These are phyloP conservation scores for Meleagris gallopavo DNA, from an alignment of 2,113 vertebrate species.

Conservation along the genomic window DNA sequence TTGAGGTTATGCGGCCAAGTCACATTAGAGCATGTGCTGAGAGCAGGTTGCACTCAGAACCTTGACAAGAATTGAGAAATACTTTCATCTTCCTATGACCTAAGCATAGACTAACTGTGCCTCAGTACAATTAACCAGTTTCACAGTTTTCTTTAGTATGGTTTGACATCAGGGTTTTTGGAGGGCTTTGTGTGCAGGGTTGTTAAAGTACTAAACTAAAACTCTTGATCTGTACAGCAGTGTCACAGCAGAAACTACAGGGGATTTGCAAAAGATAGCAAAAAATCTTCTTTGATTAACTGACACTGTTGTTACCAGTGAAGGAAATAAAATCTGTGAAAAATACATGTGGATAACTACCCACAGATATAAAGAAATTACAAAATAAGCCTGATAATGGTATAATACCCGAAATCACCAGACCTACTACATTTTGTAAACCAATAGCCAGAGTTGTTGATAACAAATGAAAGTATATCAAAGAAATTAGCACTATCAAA, in stretches of 20 bases:
- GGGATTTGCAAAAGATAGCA: not conserved
- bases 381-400: not conserved
- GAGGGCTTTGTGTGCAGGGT: not conserved
- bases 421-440: not conserved
- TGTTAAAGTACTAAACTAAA: not conserved
- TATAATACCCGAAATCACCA: not conserved
- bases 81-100: not conserved
- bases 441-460: not conserved
- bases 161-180: not conserved
- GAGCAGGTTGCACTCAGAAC: not conserved
- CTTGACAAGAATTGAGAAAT: not conserved
- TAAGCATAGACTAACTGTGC: not conserved
- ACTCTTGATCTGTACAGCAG: not conserved
- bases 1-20: too few relatives aligned
- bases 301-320: not conserved
- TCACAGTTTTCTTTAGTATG: not conserved
- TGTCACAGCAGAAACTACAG: not conserved
- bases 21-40: not conserved
- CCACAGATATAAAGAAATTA: not conserved
- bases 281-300: not conserved
- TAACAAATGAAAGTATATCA: not conserved
- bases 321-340: not conserved
- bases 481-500: not conserved
- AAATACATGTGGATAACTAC: not conserved
- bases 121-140: not conserved